A percentile compares a stretch with the other conserved stretches of the same genome.
These are phyloP conservation scores for Muscicapa adusta DNA, from an alignment of 2,113 vertebrate species.

Conservation along the genomic window DNA sequence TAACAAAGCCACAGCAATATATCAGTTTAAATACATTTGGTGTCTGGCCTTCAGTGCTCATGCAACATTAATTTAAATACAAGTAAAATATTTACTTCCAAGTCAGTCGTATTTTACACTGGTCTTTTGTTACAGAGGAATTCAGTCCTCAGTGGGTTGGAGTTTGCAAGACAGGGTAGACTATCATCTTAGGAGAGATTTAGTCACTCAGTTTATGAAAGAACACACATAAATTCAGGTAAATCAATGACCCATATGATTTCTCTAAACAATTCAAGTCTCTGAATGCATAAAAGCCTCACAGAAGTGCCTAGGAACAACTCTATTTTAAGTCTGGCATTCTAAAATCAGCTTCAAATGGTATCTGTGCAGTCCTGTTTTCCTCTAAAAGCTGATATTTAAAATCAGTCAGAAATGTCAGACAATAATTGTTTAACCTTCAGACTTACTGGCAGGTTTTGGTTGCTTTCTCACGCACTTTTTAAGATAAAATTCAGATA, in stretches of 20 bases:
- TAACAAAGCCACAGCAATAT: not conserved
- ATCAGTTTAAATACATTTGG: not conserved
- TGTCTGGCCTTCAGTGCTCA: not conserved
- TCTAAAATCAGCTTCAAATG: not conserved
- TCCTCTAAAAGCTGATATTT: not conserved
- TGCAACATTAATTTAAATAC: not conserved
- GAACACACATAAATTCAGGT: not conserved
- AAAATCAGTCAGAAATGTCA: constrained; percentile 17
- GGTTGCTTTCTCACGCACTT: not conserved
- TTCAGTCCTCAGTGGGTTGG: not conserved
- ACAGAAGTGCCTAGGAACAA: not conserved
- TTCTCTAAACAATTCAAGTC: not conserved
- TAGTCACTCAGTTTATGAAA: not conserved
- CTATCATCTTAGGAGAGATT: not conserved
- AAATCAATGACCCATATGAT: not conserved
- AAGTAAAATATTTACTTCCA: not conserved
- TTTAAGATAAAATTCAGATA: not conserved
- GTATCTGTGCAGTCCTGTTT: not conserved
- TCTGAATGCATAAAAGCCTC: not conserved
- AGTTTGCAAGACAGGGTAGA: not conserved
- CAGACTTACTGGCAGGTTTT: not conserved
- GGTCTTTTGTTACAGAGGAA: not conserved
- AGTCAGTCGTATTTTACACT: not conserved
- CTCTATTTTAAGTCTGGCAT: not conserved
- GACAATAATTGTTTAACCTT: not conserved